Base-by-base conservation (phyloP, 2,888 invertebrate species). In the Sesia bembeciformis region DNA sequence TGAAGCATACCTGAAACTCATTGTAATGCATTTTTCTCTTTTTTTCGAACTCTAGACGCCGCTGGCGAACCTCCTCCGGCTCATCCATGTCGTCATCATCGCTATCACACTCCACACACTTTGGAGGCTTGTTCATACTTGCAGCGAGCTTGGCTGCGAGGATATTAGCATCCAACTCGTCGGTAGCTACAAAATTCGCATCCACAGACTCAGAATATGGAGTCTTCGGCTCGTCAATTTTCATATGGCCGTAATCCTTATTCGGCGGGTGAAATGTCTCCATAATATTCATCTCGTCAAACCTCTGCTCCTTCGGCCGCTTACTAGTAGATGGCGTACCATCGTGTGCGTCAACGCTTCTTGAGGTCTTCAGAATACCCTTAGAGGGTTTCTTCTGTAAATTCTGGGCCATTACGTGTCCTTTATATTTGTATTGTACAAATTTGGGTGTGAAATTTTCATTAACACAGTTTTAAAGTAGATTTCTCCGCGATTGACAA, bases 161-260 rank as follows among this genome's bases (percentile, higher is more conserved):
- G 56, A 94, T 91, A 60, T 93, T 91, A 0, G 96, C 94, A 70
- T 94, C 94, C 60, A 92, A 72, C 64, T 92, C 91, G 65, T 92
- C 92, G 5, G 74, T 66, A 40, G 92, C 90, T 64, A 92, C 93
- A 50, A 90, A 82, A 49, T 91, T 90, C 40, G 91, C 90, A 60
- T 93, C 94, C 52, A 88, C 90, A 53, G 92, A 81, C 69, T 93
- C 93, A 4, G 90, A 88, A 66, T 78, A 92, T 46, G 99, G 99
- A 40, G 99, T 99, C 84, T 98, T 98, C 3, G 99, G 99, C 84
- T 99, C 99, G 70, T 97, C 96, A 43, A 88, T 84, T 87, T 99
- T 99, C 98, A 99, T 99, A 75, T 98, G 98, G 5, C 99, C 99
- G 84, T 99, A 99, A 86, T 99, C 99, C 89, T 99, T 99, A 80